A percentile compares a stretch with the other conserved stretches of the same genome.
These are phyloP conservation scores for Pachyuromys duprasi DNA, from an alignment of 2,797 vertebrate species.

Conservation along the genomic window DNA sequence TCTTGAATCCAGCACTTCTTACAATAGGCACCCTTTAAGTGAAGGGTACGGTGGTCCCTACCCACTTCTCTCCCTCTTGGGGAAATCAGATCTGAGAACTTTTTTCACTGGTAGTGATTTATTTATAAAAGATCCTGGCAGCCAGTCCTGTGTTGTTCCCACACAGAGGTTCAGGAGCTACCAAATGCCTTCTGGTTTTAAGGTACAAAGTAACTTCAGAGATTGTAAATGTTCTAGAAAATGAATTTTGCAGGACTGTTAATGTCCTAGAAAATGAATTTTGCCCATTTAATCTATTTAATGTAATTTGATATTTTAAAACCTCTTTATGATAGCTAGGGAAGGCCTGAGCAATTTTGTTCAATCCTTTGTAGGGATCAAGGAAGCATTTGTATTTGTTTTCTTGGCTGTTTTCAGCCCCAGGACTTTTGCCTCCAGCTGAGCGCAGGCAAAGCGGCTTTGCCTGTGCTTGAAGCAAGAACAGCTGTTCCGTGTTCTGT, in stretches of 20 bases:
- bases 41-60: not conserved
- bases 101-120: constrained; percentile 33
- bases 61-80: constrained; percentile 11
- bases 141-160: not conserved
- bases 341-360: not conserved
- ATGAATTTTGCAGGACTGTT: not conserved
- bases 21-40: not conserved
- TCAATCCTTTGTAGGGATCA: constrained; percentile 19
- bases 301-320: not conserved
- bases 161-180: not conserved
- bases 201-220: not conserved
- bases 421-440: not conserved
- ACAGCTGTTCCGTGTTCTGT: not conserved
- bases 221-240: not conserved
- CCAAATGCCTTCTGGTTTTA: not conserved
- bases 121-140: not conserved
- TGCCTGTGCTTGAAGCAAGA: not conserved
- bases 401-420: not conserved
- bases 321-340: not conserved
- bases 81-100: constrained; percentile 40
- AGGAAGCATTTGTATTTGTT: not conserved
- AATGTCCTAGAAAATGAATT: constrained; percentile 18
- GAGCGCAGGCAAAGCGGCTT: not conserved
- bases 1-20: not conserved
- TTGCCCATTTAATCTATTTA: not conserved